Conservation (phyloP, 92 coral and sea anemone genomes). For the Bergia sp. region DNA sequence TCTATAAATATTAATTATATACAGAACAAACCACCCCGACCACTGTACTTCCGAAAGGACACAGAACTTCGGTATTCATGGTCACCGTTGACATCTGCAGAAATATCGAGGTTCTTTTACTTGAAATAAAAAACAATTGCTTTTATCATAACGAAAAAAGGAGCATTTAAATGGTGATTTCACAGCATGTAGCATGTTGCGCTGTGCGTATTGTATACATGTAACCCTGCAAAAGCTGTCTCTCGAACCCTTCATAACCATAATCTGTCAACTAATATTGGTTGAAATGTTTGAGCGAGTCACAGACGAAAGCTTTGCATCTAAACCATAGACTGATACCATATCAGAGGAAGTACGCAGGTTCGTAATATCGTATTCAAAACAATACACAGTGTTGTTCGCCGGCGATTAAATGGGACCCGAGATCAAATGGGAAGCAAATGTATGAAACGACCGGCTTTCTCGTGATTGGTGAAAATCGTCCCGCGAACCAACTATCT, state of each 20-base stretch:
- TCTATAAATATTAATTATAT: too few species aligned
- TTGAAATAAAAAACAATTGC: not conserved
- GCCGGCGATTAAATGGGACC: slow-evolving; percentile 23
- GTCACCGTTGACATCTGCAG: not conserved
- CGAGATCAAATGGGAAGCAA: slow-evolving; percentile 24
- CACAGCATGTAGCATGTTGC: not conserved
- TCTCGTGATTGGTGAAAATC: not conserved
- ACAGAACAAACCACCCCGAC: too few species aligned
- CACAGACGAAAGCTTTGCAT: not conserved
- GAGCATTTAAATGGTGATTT: not conserved
- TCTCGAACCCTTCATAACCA: not conserved
- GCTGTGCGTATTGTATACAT: not conserved
- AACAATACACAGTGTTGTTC: slow-evolving; percentile 14
- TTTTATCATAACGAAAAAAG: not conserved
- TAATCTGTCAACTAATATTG: not conserved
- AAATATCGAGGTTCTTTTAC: not conserved
- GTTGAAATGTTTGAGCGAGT: slow-evolving; percentile 3
- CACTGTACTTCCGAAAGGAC: too few species aligned
- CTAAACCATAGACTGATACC: slow-evolving; percentile 1
- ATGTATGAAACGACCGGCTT: not conserved
- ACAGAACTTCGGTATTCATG: not conserved
- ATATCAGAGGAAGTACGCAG: slow-evolving; percentile 21
- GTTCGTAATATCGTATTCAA: not conserved
- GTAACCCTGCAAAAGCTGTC: not conserved
- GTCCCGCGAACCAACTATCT: not conserved